Percentiles rank a stretch among this genome's conserved stretches.
These are phyloP conservation scores for Saguinus imperator DNA, from an alignment of 2,113 vertebrate genomes.

Conservation along the genomic window DNA sequence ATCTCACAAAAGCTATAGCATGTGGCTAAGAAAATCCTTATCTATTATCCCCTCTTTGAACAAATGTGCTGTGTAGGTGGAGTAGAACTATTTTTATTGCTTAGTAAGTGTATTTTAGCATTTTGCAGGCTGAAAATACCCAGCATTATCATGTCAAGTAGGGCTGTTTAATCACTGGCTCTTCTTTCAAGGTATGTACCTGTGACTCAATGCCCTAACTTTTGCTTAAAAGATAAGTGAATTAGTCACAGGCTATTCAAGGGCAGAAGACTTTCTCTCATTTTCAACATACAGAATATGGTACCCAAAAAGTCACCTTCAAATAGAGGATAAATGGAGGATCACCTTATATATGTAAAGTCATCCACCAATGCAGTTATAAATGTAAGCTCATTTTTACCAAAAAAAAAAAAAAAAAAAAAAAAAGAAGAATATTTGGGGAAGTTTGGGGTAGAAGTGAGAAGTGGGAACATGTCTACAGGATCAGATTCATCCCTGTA, in stretches of 20 bases:
- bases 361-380: background rate
- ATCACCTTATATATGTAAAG: background rate
- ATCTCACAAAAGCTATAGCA: background rate
- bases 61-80: background rate
- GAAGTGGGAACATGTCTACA: fast-evolving
- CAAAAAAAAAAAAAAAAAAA: background rate
- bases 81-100: background rate
- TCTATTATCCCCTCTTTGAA: background rate
- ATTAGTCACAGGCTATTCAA: background rate
- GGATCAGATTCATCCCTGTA: background rate
- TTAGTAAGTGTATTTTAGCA: background rate
- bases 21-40: background rate
- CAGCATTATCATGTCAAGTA: background rate
- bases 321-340: background rate
- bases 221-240: background rate
- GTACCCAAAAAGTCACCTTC: background rate
- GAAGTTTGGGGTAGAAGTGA: fast-evolving
- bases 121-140: background rate
- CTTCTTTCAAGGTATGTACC: background rate
- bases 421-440: background rate
- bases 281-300: background rate
- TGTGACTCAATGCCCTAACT: background rate
- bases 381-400: background rate
- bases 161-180: background rate
- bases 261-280: background rate